Base-by-base conservation (phyloP, 2,888 invertebrate genomes). In the Teleogryllus oceanicus region DNA sequence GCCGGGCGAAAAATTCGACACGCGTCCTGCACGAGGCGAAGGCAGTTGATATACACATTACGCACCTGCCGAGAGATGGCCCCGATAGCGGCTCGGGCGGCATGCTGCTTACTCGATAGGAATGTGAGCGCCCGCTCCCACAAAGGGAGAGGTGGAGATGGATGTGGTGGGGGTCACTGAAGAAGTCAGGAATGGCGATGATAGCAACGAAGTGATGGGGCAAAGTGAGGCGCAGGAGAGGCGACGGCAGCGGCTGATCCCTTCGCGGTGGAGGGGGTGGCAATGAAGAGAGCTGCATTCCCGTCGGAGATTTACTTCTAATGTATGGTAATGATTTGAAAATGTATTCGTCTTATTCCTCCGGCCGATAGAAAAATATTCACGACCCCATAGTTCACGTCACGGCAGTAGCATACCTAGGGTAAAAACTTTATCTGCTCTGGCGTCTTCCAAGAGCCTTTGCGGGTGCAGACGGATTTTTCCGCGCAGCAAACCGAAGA, bases 311-410 rank as follows among this genome's bases (percentile, higher is more conserved):
- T 37, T 37, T n/a, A 62, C 62, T 13, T 62, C 62, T 62, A 62
- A 62, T 62, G 62, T 62, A 62, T 62, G 62, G 62, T 62, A 62
- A 62, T 62, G 62, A 62, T 62, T 62, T 62, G 62, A 62, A 62
- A 62, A 62, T 62, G 13, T 62, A 62, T 62, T 62, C 62, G 13
- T 62, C 62, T 62, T 62, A 62, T 62, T 62, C 62, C 62, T 18
- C 62, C 16, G 16, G 13, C 62, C 62, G n/a, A 62, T 62, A n/a
- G 62, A 62, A 62, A 62, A 62, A 62, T 62, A 62, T 62, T 62
- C 62, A 62, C 62, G 62, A 62, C 62, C 62, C 62, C 62, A 12
- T 62, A 62, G 62, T 18, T 62, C 62, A 62, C 62, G 62, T 62
- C 62, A 62, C 62, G 62, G n/a, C 62, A 62, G 62, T 18, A 62